Percentiles rank a stretch among this genome's conserved stretches.
These are phyloP conservation scores for Sphaerodactylus townsendi DNA, from an alignment of 2,113 vertebrate genomes.

Conservation along the genomic window DNA sequence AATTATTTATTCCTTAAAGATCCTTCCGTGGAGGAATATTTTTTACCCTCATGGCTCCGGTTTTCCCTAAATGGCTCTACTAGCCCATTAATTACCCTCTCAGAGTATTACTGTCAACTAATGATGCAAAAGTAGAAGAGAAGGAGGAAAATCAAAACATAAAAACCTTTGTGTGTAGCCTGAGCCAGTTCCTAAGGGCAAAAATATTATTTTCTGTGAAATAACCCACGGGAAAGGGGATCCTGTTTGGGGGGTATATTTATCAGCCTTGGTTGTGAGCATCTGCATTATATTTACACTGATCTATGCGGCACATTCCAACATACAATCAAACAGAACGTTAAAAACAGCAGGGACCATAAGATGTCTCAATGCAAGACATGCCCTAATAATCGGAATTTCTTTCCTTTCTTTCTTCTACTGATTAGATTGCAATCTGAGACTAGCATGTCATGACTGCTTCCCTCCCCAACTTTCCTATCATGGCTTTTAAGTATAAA, in stretches of 20 bases:
- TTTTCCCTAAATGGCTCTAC: constrained; percentile 78
- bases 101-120: constrained; percentile 76
- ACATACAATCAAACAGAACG: constrained; percentile 59
- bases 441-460: constrained; percentile 6
- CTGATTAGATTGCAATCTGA: constrained; percentile 11
- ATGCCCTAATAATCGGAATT: neutral
- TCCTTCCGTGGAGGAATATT: constrained; percentile 77
- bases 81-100: constrained; percentile 81
- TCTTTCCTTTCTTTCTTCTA: constrained; percentile 8
- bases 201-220: constrained; percentile 66
- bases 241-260: constrained; percentile 51
- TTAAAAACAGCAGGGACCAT: constrained; percentile 52
- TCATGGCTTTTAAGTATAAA: constrained; percentile 21
- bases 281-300: neutral
- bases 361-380: constrained; percentile 55
- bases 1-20: constrained; percentile 86
- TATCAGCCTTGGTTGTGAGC: constrained; percentile 40
- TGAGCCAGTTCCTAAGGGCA: neutral
- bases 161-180: neutral
- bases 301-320: constrained; percentile 56
- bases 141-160: neutral
- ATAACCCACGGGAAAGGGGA: constrained; percentile 49
- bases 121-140: constrained; percentile 63
- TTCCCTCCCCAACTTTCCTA: neutral
- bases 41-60: constrained; percentile 77